Conservation (phyloP, 2,888 invertebrate species). For the Volucella bombylans region DNA sequence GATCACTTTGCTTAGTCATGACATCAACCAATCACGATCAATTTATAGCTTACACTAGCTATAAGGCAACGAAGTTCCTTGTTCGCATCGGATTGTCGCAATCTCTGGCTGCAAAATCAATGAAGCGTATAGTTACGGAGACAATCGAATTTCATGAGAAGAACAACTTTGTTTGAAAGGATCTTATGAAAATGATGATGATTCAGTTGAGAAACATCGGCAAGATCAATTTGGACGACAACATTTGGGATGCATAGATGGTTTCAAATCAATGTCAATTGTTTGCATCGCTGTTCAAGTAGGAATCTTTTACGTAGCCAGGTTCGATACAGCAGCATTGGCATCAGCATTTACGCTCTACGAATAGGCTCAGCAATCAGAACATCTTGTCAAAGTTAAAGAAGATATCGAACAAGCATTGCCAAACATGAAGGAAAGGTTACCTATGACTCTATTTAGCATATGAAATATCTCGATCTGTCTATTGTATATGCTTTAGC, state of each 20-base stretch:
- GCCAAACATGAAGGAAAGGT: slow-evolving; percentile 78
- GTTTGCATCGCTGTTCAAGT: slow-evolving; percentile 81
- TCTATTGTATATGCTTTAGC: too few species aligned
- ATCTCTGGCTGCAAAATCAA: slow-evolving; percentile 64
- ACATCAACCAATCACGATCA: too few species aligned
- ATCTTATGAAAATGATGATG: slow-evolving; percentile 83
- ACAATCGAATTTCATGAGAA: slow-evolving; percentile 82
- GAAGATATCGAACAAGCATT: slow-evolving; percentile 80
- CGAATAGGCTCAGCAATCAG: slow-evolving; percentile 82
- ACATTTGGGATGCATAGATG: slow-evolving; percentile 78
- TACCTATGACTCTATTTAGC: slow-evolving; percentile 82
- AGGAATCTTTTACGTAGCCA: slow-evolving; percentile 82
- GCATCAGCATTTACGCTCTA: slow-evolving; percentile 81
- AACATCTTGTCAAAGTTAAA: slow-evolving; percentile 79
- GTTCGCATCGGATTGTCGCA: too few species aligned
- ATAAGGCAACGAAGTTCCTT: too few species aligned
- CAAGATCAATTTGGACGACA: slow-evolving; percentile 79
- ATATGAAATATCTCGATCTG: slow-evolving; percentile 82
- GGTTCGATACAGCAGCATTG: slow-evolving; percentile 83
- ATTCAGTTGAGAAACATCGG: slow-evolving; percentile 82
- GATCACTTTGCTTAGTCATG: too few species aligned
- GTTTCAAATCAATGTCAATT: slow-evolving; percentile 79
- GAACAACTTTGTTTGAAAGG: slow-evolving; percentile 81
- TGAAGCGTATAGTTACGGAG: slow-evolving; percentile 80
- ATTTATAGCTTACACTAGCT: too few species aligned